Evolutionary conservation across 2,113 vertebrate genomes (phyloP), one percentile per base, ranked within the genome.

Genomic region (Coregonus clupeaformis): DNA sequence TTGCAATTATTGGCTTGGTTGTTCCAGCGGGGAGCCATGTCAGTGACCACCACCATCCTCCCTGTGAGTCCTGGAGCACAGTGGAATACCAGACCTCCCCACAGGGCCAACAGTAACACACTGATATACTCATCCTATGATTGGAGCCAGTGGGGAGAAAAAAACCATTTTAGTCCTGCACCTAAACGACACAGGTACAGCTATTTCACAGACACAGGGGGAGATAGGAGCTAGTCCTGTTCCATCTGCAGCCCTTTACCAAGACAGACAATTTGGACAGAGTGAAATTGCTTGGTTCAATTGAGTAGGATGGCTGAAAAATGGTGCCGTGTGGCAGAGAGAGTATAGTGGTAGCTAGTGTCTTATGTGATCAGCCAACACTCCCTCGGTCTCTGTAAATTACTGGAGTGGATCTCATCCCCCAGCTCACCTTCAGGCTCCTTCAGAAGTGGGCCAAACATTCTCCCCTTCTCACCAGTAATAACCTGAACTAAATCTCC

Each of bases 211-310:
- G 77, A 75, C 36, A 42, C 9, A 42, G 36, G 36, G 9, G 65
- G 45, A 42, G 27, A 62, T 68, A 42, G 36, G 9, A 42, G 11
- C 63, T 68, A 25, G 60, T 30, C 25, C 71, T 83, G 30, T n/a
- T 69, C 64, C 80, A 72, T 69, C 71, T 22, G 60, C 32, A 64
- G 73, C 45, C 30, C 32, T 72, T 79, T 74, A 76, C 76, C 64
- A 68, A 89, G 68, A 83, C 12, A 64, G 82, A 83, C 73, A 71
- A 68, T 79, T 77, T 18, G 82, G 69, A 36, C 42, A 73, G 71
- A 59, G 32, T 63, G 71, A 84, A 82, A 80, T 70, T 78, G 77
- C 62, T 30, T 22, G 45, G 75, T 76, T 77, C 84, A 86, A 89
- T 42, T 42, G 36, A 42, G 36, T 42, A 66, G 76, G 72, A 77